These are phyloP conservation scores for Drosophila parvula DNA, from an alignment of 1,140 invertebrate species.

Conservation along the genomic window DNA sequence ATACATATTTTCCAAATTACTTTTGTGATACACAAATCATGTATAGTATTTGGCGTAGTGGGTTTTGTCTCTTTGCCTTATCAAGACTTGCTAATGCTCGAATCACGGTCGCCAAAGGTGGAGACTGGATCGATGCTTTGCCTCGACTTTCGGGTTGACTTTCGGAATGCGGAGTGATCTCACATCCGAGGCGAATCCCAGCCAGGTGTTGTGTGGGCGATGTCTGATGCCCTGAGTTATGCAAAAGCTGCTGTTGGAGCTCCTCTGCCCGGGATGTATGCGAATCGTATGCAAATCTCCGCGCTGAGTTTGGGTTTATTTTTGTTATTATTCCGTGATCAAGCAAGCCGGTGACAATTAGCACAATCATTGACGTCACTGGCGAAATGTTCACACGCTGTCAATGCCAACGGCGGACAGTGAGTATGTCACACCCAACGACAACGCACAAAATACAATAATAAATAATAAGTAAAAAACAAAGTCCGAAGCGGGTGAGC, in stretches of 20 bases:
- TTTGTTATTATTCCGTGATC: slow-evolving; percentile 7
- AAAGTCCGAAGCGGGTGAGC: slow-evolving; percentile 15
- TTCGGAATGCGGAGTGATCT: slow-evolving; percentile 15
- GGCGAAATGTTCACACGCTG: slow-evolving; percentile 42
- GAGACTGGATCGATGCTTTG: slow-evolving; percentile 4
- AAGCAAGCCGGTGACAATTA: slow-evolving; percentile 14
- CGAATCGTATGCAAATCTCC: slow-evolving; percentile 12
- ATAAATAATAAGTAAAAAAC: slow-evolving; percentile 17
- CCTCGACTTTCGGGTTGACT: slow-evolving; percentile 9
- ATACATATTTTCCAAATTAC: slow-evolving; percentile 27
- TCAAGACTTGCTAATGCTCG: slow-evolving; percentile 39
- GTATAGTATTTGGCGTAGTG: slow-evolving; percentile 5
- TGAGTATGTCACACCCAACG: slow-evolving; percentile 7
- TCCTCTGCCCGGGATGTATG: neutral
- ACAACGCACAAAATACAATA: neutral
- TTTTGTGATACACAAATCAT: slow-evolving; percentile 21
- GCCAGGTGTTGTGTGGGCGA: slow-evolving; percentile 17
- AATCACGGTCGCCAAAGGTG: slow-evolving; percentile 17
- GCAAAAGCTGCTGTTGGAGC: neutral
- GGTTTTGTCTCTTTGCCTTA: slow-evolving; percentile 22
- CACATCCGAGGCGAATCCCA: slow-evolving; percentile 1
- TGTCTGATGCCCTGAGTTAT: slow-evolving; percentile 2
- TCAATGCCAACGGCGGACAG: slow-evolving; percentile 8
- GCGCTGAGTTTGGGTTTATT: slow-evolving; percentile 5
- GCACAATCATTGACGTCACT: slow-evolving; percentile 44